These are phyloP conservation scores for Leptinotarsa juncta DNA, from an alignment of 2,888 invertebrate genomes.

Conservation along the genomic window DNA sequence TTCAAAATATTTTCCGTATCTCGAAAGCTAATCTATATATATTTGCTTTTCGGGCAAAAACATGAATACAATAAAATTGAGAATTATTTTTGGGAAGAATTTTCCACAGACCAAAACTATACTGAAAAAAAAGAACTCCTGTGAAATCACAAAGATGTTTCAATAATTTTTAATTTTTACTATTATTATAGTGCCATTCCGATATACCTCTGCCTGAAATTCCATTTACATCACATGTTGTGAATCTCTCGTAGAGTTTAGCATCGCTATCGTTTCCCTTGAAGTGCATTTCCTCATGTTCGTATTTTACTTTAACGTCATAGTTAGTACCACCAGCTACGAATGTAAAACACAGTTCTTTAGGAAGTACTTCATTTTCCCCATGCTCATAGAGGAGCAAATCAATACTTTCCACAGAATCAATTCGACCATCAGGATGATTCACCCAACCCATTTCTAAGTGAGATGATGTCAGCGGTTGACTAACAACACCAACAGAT, in stretches of 20 bases:
- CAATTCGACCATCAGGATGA: slow-evolving; percentile 64
- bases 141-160: too few species aligned
- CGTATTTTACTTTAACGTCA: slow-evolving; percentile 70
- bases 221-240: slow-evolving; percentile 71
- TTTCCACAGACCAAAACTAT: too few species aligned
- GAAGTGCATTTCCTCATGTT: slow-evolving; percentile 72
- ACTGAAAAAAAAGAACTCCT: too few species aligned
- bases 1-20: too few species aligned
- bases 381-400: slow-evolving; percentile 76
- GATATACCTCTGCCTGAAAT: slow-evolving; percentile 77
- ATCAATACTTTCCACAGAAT: slow-evolving; percentile 73
- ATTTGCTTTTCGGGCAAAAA: too few species aligned
- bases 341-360: slow-evolving; percentile 75
- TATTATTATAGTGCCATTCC: slow-evolving; percentile 78
- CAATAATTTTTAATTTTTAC: neutral
- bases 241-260: slow-evolving; percentile 74
- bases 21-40: too few species aligned
- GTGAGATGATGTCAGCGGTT: slow-evolving; percentile 75
- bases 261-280: slow-evolving; percentile 78
- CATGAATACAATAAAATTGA: too few species aligned
- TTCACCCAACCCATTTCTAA: slow-evolving; percentile 76
- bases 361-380: slow-evolving; percentile 71
- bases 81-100: too few species aligned
- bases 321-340: slow-evolving; percentile 69
- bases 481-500: slow-evolving; percentile 80